Conservation (phyloP, 2,113 vertebrate species). For the Anolis sagrei region DNA sequence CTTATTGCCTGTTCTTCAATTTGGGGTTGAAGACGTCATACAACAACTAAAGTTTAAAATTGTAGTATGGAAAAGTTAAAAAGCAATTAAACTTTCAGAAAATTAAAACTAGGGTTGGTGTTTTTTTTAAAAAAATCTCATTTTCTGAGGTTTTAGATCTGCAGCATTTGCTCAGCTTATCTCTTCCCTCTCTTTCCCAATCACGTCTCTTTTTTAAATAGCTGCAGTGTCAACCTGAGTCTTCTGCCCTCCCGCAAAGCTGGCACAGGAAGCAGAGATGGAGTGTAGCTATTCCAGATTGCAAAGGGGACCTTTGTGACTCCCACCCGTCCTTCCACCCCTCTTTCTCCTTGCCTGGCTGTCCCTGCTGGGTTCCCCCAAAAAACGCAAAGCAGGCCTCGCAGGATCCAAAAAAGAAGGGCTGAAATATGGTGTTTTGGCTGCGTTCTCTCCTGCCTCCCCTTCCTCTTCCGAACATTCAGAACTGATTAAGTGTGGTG, state of each 20-base stretch:
- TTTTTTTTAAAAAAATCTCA: no score
- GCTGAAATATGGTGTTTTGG: conserved; percentile 75
- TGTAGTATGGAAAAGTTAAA: no score
- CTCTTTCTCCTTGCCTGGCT: conserved; percentile 27
- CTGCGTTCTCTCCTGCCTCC: conserved; percentile 62
- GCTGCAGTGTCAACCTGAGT: neutral
- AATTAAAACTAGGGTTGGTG: no score
- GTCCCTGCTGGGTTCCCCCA: conserved; percentile 54
- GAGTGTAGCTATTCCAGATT: neutral
- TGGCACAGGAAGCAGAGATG: fast-evolving
- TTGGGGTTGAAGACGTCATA: no score
- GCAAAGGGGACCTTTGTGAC: neutral
- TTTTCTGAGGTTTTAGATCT: no score
- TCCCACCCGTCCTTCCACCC: neutral
- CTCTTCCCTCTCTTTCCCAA: no score
- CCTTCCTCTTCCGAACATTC: conserved; percentile 72
- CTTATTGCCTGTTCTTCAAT: no score
- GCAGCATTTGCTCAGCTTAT: no score
- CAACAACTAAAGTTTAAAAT: no score
- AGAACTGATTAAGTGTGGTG: conserved; percentile 77
- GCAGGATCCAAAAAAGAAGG: conserved; percentile 73
- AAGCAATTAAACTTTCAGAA: no score
- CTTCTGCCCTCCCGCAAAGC: neutral
- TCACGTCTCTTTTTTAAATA: no score
- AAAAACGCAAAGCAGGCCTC: conserved; percentile 44